phyloP scores from a whole-genome alignment of 2,888 invertebrate species.

The Scaptomyza polygonia region DNA sequence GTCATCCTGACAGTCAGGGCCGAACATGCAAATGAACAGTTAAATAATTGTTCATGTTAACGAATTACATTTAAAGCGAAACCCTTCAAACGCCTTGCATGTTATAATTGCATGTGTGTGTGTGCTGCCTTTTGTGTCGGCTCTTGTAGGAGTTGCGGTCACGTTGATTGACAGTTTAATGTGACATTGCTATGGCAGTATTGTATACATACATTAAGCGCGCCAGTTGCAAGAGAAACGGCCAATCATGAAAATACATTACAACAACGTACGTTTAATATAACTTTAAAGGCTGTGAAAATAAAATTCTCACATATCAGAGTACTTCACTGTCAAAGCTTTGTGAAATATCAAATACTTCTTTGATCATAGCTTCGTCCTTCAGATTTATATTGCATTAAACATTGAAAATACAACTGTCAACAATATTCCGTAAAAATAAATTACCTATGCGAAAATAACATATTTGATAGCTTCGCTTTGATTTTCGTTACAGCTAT shows the following conservation, averaged over 20 bases:
- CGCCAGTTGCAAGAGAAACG: not conserved
- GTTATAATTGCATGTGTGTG: not conserved
- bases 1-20: not conserved
- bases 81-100: not conserved
- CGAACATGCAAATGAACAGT: conserved; percentile 63
- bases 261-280: too few species aligned
- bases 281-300: too few species aligned
- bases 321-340: not conserved
- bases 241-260: conserved; percentile 2
- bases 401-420: too few species aligned
- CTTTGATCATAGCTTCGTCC: too few species aligned
- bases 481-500: not conserved
- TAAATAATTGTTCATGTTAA: conserved; percentile 67
- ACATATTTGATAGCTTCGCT: not conserved
- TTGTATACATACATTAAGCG: conserved; percentile 18
- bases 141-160: conserved; percentile 7
- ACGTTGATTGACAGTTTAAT: conserved; percentile 54
- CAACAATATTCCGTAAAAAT: too few species aligned
- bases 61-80: conserved; percentile 34
- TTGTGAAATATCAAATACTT: not conserved
- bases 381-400: too few species aligned
- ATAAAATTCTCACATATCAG: too few species aligned
- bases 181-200: conserved; percentile 2
- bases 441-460: not conserved
- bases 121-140: not conserved